phyloP scores from a whole-genome alignment of 2,797 vertebrate species.

The Alca torda region DNA sequence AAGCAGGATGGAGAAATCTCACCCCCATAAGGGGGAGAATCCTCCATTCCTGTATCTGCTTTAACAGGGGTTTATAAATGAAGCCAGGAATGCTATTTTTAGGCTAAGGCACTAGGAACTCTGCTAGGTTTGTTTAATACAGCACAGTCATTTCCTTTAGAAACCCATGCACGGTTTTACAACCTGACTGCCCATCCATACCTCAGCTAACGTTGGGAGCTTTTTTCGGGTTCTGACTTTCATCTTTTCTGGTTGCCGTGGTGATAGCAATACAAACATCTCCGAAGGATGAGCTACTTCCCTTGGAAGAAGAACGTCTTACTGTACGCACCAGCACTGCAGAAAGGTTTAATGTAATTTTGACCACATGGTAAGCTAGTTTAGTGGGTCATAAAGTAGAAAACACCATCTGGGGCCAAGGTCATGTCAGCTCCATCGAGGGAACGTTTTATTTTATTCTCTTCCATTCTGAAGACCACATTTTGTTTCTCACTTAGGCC shows the following conservation, averaged over 20 bases:
- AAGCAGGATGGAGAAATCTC: background rate
- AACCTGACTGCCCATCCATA: conserved; percentile 13
- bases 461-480: background rate
- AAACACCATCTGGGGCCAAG: conserved; percentile 13
- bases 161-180: background rate
- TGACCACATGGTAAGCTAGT: conserved; percentile 56
- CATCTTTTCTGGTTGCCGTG: conserved; percentile 50
- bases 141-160: conserved; percentile 32
- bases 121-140: background rate
- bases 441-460: background rate
- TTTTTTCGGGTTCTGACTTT: background rate
- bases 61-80: background rate
- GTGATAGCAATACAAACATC: conserved; percentile 67
- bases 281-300: conserved; percentile 49
- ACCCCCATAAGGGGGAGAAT: background rate
- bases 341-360: conserved; percentile 51
- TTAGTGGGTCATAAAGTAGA: conserved; percentile 59
- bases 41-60: background rate
- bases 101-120: background rate
- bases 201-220: background rate
- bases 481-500: background rate
- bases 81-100: conserved; percentile 40
- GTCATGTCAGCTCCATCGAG: background rate
- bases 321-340: background rate
- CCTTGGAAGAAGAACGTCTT: conserved; percentile 51